phyloP scores from a whole-genome alignment of 2,113 vertebrate genomes.

The Misgurnus anguillicaudatus region DNA sequence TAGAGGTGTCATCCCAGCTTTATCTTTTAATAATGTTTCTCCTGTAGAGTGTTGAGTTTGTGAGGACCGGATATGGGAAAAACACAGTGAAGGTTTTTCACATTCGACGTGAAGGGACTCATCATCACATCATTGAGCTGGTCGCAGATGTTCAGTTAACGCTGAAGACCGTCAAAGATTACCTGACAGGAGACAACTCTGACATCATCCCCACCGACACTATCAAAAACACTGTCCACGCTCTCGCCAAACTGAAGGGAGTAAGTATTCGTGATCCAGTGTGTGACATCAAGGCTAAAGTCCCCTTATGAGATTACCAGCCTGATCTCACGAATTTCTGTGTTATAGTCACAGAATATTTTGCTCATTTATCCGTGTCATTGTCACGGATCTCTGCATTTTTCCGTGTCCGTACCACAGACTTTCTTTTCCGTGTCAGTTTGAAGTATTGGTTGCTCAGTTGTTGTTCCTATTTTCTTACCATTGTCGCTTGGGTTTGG shows the following conservation, averaged over 20 bases:
- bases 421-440: too few species aligned
- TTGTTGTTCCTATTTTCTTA: too few species aligned
- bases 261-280: slow-evolving; percentile 80
- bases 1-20: not conserved
- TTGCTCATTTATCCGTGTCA: too few species aligned
- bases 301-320: too few species aligned
- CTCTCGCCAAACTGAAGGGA: slow-evolving; percentile 88
- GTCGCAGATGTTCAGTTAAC: slow-evolving; percentile 84
- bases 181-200: slow-evolving; percentile 85
- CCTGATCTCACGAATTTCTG: too few species aligned
- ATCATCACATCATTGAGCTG: slow-evolving; percentile 84
- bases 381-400: too few species aligned
- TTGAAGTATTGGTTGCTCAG: too few species aligned
- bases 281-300: too few species aligned
- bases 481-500: too few species aligned
- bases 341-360: too few species aligned
- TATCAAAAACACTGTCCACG: slow-evolving; percentile 92
- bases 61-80: slow-evolving; percentile 90
- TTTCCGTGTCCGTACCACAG: too few species aligned
- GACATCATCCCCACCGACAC: slow-evolving; percentile 96
- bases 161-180: slow-evolving; percentile 84
- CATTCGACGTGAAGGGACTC: slow-evolving; percentile 77
- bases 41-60: slow-evolving; percentile 85
- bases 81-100: slow-evolving; percentile 86
- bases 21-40: not conserved